Evolutionary conservation across 2,113 vertebrate genomes (phyloP).

Genomic region (Pteruthius melanotis): DNA sequence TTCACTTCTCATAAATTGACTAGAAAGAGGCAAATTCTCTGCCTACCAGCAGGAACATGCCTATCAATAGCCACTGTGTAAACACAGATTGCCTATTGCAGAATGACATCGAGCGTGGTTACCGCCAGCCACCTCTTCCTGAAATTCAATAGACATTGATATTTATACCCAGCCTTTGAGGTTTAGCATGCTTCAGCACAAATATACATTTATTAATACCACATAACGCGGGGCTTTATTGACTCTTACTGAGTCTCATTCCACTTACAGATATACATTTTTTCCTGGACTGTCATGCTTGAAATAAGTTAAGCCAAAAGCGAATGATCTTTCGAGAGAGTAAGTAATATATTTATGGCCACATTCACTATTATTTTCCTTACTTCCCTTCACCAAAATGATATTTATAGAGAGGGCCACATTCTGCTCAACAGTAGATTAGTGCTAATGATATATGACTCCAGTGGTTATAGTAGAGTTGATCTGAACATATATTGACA

Average conservation of each 20-base stretch:
- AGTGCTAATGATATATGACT: not conserved
- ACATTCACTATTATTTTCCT: not conserved
- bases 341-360: not conserved
- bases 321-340: not conserved
- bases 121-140: not conserved
- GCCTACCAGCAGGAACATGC: not conserved
- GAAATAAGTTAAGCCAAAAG: constrained; percentile 9
- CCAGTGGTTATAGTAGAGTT: not conserved
- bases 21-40: constrained; percentile 47
- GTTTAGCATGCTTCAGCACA: constrained; percentile 41
- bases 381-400: not conserved
- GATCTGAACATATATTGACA: not conserved
- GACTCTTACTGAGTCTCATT: not conserved
- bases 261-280: not conserved
- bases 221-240: not conserved
- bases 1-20: constrained; percentile 13
- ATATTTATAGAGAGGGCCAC: not conserved
- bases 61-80: constrained; percentile 29
- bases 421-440: not conserved
- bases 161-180: constrained; percentile 44
- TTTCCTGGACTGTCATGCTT: not conserved
- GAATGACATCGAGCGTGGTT: not conserved
- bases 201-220: constrained; percentile 34
- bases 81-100: constrained; percentile 29
- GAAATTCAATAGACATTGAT: constrained; percentile 44